phyloP scores from a whole-genome alignment of 2,797 vertebrate genomes.

The Pristis pectinata region DNA sequence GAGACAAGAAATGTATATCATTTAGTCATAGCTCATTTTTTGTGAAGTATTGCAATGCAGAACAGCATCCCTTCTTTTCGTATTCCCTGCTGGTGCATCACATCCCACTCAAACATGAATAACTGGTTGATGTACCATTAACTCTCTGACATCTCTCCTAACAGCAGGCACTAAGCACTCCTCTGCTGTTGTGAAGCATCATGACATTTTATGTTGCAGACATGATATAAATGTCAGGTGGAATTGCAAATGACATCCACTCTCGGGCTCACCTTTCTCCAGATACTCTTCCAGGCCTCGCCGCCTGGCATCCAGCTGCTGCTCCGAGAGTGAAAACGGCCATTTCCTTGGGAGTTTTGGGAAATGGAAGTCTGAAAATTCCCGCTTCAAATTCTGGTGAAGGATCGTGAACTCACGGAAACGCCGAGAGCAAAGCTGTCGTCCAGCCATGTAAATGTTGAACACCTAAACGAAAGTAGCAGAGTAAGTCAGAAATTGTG shows the following conservation, averaged over 20 bases:
- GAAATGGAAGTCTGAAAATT: constrained; percentile 84
- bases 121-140: not conserved
- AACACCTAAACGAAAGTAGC: constrained; percentile 65
- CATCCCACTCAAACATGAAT: not conserved
- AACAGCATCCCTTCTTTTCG: not conserved
- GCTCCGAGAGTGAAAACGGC: constrained; percentile 90
- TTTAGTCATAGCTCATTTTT: too few relatives aligned
- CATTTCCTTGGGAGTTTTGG: constrained; percentile 90
- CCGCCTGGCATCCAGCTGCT: constrained; percentile 83
- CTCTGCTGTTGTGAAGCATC: not conserved
- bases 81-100: not conserved
- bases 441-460: constrained; percentile 91
- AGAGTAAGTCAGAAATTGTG: not conserved
- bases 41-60: not conserved
- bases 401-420: constrained; percentile 90
- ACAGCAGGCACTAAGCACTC: not conserved
- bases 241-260: not conserved
- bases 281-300: constrained; percentile 87
- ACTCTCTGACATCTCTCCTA: not conserved
- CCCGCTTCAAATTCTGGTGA: constrained; percentile 90
- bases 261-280: constrained; percentile 55
- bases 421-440: constrained; percentile 89
- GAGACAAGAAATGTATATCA: not conserved
- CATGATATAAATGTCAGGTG: too few relatives aligned
- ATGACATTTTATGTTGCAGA: not conserved